phyloP scores from a whole-genome alignment of 2,113 vertebrate species.

The Pipra filicauda region DNA sequence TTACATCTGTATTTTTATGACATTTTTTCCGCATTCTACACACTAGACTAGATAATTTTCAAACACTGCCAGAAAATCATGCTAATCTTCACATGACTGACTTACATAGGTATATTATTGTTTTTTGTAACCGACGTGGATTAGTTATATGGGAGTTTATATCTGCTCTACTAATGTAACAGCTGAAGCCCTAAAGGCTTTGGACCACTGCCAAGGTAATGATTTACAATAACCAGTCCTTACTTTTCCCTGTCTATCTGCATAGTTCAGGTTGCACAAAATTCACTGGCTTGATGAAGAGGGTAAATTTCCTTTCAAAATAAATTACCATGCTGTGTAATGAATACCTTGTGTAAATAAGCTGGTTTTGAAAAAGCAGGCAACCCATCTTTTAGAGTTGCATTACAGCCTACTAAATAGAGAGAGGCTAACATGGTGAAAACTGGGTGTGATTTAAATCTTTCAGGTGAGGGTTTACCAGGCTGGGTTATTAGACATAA shows the following conservation, averaged over 20 bases:
- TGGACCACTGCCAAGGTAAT: neutral
- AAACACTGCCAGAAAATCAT: neutral
- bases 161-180: neutral
- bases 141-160: neutral
- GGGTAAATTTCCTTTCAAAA: slow-evolving; percentile 17
- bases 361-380: neutral
- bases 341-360: neutral
- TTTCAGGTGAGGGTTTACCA: neutral
- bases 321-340: neutral
- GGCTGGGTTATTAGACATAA: neutral
- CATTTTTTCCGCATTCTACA: neutral
- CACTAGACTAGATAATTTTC: neutral
- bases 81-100: neutral
- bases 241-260: neutral
- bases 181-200: slow-evolving; percentile 21
- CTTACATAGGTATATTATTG: neutral
- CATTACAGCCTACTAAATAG: neutral
- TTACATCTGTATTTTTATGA: neutral
- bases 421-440: neutral
- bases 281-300: neutral
- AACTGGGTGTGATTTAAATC: neutral
- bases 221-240: slow-evolving; percentile 30
- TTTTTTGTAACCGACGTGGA: neutral
- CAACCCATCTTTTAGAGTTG: neutral
- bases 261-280: neutral